Evolutionary conservation across 1,140 invertebrate species (phyloP), one percentile per base, ranked within the genome.

Genomic region (Dreissena polymorpha): DNA sequence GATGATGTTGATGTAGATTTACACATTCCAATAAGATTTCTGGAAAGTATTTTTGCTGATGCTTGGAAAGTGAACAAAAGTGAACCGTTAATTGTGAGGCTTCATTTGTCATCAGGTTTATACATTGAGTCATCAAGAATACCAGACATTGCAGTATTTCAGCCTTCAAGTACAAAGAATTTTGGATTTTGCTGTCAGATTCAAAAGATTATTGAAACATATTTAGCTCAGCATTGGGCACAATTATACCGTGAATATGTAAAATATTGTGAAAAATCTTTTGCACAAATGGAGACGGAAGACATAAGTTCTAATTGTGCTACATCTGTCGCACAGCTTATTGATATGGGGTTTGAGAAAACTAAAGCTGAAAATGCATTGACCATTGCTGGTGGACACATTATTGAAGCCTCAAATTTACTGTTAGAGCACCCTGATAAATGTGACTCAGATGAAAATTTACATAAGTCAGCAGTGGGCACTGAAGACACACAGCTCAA

Each of bases 1-100:
- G 86, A 90, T 84, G 88, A 90, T 77, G 85, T 90, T 69, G 89
- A 90, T 60, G 76, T 89, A 25, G 87, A 88, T 39, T 83, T 90
- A 10, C 75, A 86, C 49, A 78, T 90, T 39, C 76, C 75, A 60
- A 23, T 90, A 13, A 75, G 75, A 60, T 88, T 89, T 72, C 69
- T 90, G 53, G 86, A 87, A 21, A 84, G 74, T 60, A 85, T 87
- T 21, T 83, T 85, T 63, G 85, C 86, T n/a, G 87, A 86, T 23
- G 89, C 89, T 0, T 90, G 89, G 89, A 85, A 80, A 73, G 74
- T 90, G 0, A 77, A 83, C 13, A 83, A 57, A 69, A 69, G 82
- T 13, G 88, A 89, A 68, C 88, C 89, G n/a, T 49, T 90, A 23
- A 71, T 87, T 14, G 78, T 89, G 13, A 50, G 86, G 65, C 65